A percentile compares a stretch with the other conserved stretches of the same genome.
phyloP scores from a whole-genome alignment of 2,888 invertebrate species.

The Mongoloraphidia duomilia region DNA sequence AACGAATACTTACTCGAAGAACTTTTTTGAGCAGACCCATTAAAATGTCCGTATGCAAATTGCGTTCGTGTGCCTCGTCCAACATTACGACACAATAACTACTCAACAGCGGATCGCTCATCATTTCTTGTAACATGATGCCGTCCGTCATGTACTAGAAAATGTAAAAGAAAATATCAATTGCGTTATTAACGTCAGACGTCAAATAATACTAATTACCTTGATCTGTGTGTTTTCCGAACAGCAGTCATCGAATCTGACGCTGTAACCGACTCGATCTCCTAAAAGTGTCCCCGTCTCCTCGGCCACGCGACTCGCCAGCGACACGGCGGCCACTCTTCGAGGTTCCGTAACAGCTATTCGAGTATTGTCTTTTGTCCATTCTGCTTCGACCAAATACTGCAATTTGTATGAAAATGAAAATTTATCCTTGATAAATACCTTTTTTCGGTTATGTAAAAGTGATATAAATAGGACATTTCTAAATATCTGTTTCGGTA shows the following conservation, averaged over 20 bases:
- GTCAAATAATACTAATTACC: constrained; percentile 29
- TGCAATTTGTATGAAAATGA: constrained; percentile 28
- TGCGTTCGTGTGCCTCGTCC: constrained; percentile 93
- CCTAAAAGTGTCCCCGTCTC: constrained; percentile 62
- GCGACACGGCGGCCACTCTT: constrained; percentile 74
- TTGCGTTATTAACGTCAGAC: constrained; percentile 21
- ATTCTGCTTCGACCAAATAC: constrained; percentile 81
- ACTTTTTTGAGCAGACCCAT: constrained; percentile 91
- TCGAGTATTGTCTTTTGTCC: constrained; percentile 53
- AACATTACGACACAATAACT: constrained; percentile 79
- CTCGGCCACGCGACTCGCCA: constrained; percentile 78
- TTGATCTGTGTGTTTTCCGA: constrained; percentile 54
- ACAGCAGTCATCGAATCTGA: constrained; percentile 59
- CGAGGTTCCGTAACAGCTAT: constrained; percentile 89
- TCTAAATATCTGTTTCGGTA: too few relatives aligned
- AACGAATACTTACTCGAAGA: constrained; percentile 39
- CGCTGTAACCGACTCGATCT: constrained; percentile 68
- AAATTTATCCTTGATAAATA: not conserved
- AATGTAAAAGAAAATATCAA: constrained; percentile 12
- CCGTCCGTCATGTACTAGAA: constrained; percentile 91
- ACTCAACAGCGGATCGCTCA: constrained; percentile 81
- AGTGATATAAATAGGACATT: too few relatives aligned
- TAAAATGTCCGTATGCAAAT: constrained; percentile 81
- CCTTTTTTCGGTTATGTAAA: too few relatives aligned
- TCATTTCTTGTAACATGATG: constrained; percentile 84